Evolutionary conservation across 2,113 vertebrate genomes (phyloP).

Genomic region (Aplodontia rufa): DNA sequence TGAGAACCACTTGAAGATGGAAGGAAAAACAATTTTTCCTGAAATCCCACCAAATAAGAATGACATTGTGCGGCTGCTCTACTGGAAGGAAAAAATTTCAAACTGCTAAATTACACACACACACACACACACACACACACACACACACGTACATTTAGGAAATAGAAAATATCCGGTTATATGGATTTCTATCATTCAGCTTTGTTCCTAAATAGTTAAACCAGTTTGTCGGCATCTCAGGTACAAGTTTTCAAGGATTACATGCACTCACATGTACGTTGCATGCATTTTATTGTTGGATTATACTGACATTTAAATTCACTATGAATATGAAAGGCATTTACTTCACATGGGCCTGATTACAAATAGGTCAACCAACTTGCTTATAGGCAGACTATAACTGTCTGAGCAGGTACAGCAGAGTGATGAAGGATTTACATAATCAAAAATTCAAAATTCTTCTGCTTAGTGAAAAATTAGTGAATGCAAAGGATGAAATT

Average conservation of each 20-base stretch:
- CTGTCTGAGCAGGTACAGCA: background rate
- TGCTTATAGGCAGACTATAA: background rate
- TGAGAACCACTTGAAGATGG: background rate
- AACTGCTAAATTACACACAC: background rate
- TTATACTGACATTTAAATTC: background rate
- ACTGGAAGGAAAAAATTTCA: background rate
- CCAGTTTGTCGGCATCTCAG: background rate
- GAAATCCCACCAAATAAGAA: background rate
- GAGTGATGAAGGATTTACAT: background rate
- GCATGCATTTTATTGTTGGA: background rate
- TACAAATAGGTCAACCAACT: background rate
- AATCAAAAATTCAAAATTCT: background rate
- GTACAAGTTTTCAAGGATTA: background rate
- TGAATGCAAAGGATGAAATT: background rate
- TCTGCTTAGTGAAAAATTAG: background rate
- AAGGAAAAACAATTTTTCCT: background rate
- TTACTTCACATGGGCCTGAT: background rate
- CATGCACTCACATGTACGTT: background rate
- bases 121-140: background rate
- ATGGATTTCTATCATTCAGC: background rate
- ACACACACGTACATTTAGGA: background rate
- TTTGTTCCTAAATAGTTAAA: background rate
- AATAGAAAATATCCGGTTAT: background rate
- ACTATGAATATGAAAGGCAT: background rate
- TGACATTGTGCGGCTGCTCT: background rate